Evolutionary conservation across 2,888 invertebrate species (phyloP), one percentile per base, ranked within the genome.

Genomic region (Cheilosia vernalis): DNA sequence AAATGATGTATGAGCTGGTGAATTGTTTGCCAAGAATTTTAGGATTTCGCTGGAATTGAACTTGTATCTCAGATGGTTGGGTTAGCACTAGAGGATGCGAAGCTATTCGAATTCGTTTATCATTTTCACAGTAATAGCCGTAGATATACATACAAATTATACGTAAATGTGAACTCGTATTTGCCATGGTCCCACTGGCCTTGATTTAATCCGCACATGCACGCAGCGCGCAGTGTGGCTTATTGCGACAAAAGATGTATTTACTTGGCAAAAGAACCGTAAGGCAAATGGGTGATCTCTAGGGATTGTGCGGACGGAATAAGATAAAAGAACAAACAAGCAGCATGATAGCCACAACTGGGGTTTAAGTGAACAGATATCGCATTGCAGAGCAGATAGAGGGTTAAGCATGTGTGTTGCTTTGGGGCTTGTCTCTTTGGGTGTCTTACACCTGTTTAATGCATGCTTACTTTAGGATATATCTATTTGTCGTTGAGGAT

Each of bases 1-100:
- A 72, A 61, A 76, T 81, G 77, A 85, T 81, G 61, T 81, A 80
- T 76, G 64, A 21, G 21, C 49, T 19, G 58, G 60, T 72, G 76
- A 61, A 63, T 56, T 79, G 73, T 53, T 55, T 21, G 61, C 21
- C 15, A 37, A 10, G 37, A 13, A 37, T 37, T 37, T 37, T 37
- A 13, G 37, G 37, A 37, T 13, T 37, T 37, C 13, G 13, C 3
- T 37, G 37, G 13, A 37, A 37, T 37, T 37, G 64, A 51, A 40
- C 27, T 55, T 42, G 58, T 42, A 49, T 49, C 19, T 40, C 24
- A 19, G 51, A 51, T 40, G 24, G 51, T 58, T 33, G 17, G 49
- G 70, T 58, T 49, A 49, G 27, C 4, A 37, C 4, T 33, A 27
- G 53, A 47, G 19, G 37, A 17, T 53, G 42, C 21, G n/a, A 15